Evolutionary conservation across 2,888 invertebrate species (phyloP), one percentile per base, ranked within the genome.

Genomic region (Odontocolon sp.): DNA sequence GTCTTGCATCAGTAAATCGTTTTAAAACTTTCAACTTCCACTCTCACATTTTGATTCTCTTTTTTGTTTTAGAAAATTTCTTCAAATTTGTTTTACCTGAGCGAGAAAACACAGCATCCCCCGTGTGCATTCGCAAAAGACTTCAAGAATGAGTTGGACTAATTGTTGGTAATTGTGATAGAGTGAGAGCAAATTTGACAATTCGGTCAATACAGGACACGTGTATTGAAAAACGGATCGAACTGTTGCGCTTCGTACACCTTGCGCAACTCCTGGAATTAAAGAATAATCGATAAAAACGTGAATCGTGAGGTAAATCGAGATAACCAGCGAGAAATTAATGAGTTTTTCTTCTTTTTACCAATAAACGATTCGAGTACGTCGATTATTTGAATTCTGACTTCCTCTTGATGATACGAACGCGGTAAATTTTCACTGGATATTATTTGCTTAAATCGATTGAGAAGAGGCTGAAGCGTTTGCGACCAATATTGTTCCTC

Each of bases 121-220:
- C 82, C 94, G 94, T 0, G 95, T 94, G 83, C 94, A 94, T 86
- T 95, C 94, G 38, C 94, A 94, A 77, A 95, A 94, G 38, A 96
- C 90, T 86, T 95, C 94, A 74, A 96, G 90, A 45, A 96, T 94
- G 9, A 96, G 92, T 84, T 96, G 93, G 56, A 97, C 95, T 72
- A 97, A 93, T 69, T 94, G 93, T 67, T 95, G 95, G 89, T 96
- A 96, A 90, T 96, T 95, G 89, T 95, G 95, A 87, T 95, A 97
- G 31, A 95, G 88, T 76, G 92, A 94, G 69, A 97, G 89, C 52
- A 96, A 92, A n/a, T 92, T 93, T 1, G 95, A 93, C 78, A 95
- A 90, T 87, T 95, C 94, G 18, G 92, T 92, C 82, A 96, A 88
- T 36, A 95, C 92, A 3, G 94, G 94, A 52, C 92, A 91, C 8